A percentile compares a stretch with the other conserved stretches of the same genome.
phyloP scores from a whole-genome alignment of 2,797 vertebrate species.

The Psittacula derbiana region DNA sequence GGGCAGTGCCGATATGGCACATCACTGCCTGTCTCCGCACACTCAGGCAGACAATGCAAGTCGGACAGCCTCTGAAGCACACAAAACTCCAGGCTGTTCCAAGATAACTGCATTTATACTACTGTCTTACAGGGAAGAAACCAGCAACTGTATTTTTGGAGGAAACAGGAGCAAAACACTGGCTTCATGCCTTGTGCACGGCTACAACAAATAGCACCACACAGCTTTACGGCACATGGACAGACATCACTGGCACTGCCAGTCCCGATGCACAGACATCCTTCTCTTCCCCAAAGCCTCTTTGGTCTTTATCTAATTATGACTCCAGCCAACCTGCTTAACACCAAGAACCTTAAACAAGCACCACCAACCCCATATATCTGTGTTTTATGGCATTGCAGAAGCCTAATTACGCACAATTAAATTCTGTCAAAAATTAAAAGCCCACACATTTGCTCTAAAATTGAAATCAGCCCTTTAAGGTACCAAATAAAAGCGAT shows the following conservation, averaged over 20 bases:
- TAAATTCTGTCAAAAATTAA: constrained; percentile 41
- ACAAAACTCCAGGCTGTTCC: not conserved
- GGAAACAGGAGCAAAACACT: not conserved
- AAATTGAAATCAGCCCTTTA: not conserved
- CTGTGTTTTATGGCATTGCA: not conserved
- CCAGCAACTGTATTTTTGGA: not conserved
- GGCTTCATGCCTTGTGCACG: not conserved
- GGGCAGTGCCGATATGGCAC: not conserved
- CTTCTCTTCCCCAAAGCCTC: not conserved
- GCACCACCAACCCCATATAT: not conserved
- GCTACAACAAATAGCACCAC: not conserved
- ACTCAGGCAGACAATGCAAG: not conserved
- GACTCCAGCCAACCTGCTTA: not conserved
- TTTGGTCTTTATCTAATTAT: not conserved
- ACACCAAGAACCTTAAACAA: not conserved
- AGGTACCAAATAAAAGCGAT: not conserved
- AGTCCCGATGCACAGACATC: accelerated
- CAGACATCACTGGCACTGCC: too few relatives aligned
- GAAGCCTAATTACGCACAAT: constrained; percentile 6
- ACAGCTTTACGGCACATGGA: accelerated
- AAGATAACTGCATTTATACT: not conserved
- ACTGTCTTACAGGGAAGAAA: not conserved
- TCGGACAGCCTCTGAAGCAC: not conserved
- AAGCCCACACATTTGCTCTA: constrained; percentile 6
- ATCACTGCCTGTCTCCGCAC: accelerated